Base-by-base conservation (phyloP, 2,113 vertebrate genomes). In the Oenanthe melanoleuca region DNA sequence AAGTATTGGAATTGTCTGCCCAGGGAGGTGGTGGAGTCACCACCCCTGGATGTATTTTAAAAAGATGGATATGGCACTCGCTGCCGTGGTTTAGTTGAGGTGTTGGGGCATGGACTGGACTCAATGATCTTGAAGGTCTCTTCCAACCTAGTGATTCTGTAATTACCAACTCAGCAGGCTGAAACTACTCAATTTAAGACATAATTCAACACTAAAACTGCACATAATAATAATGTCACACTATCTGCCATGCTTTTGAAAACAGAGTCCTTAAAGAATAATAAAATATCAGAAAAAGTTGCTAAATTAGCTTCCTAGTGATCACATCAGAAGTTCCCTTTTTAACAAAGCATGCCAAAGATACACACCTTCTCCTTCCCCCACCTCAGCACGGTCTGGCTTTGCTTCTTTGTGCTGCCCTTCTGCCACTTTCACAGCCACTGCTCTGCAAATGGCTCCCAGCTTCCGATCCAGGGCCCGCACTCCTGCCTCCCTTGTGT, bases 341-440 rank as follows among this genome's bases (percentile, higher is more conserved):
- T 38, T 17, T 8, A 86, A 45, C 33, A 56, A 49, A 86, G 17
- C 26, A 66, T 15, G 34, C 6, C 38, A 45, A 63, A 73, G 28
- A 63, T 72, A 97, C 98, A 16, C 25, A 98, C 98, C 98, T 97
- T 98, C 98, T 84, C 95, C 97, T 47, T 97, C 98, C 8, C 71
- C 15, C 50, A n/a, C 61, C 12, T 98, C 97, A 2, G 96, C 56
- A 16, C 88, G 97, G 14, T 97, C 98, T 81, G 97, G 66, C 91
- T 98, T 98, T 44, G 97, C 61, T 47, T 98, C 97, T 83, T 98
- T 98, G 85, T 98, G 97, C 49, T 98, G 99, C 57, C 98, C 98
- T 95, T 99, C 99, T 4, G 99, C 99, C 18, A 99, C 99, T 85
- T 99, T 99, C 53, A 99, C 99, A 5, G 99, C 99, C 86, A 99